Conservation (phyloP, 2,797 vertebrate genomes). For the Pseudocheirus occidentalis region DNA sequence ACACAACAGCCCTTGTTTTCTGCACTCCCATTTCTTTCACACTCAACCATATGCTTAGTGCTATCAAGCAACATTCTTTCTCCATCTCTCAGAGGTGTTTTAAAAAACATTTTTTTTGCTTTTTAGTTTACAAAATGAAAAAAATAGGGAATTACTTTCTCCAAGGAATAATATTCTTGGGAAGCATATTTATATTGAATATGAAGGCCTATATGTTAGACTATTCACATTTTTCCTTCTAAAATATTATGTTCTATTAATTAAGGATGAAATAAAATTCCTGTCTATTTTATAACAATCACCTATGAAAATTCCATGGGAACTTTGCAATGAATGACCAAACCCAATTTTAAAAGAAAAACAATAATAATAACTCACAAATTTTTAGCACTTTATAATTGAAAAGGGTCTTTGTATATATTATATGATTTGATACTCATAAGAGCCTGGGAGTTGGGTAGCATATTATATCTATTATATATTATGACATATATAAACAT, state of each 20-base stretch:
- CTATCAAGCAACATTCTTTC: conserved; percentile 73
- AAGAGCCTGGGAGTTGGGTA: not conserved
- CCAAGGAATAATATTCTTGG: conserved; percentile 78
- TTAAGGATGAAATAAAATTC: conserved; percentile 75
- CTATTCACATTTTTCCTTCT: conserved; percentile 80
- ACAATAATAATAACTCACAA: not conserved
- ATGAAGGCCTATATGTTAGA: conserved; percentile 80
- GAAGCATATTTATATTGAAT: conserved; percentile 77
- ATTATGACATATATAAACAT: too few species aligned
- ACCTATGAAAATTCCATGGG: conserved; percentile 63
- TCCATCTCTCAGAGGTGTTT: conserved; percentile 75
- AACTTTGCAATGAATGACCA: conserved; percentile 19
- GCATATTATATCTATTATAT: not conserved
- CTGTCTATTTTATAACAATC: conserved; percentile 64
- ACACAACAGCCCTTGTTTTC: conserved; percentile 79
- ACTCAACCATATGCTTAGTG: conserved; percentile 74
- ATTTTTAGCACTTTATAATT: not conserved
- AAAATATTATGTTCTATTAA: conserved; percentile 80
- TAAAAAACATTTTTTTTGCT: conserved; percentile 76
- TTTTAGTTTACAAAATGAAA: conserved; percentile 78
- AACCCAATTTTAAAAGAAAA: conserved; percentile 26
- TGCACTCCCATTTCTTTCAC: conserved; percentile 78
- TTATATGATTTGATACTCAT: not conserved
- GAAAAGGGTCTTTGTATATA: not conserved
- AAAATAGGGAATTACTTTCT: conserved; percentile 77